Evolutionary conservation across 64 coral and sea anemone genomes (phyloP).

Genomic region (Montipora cactus): DNA sequence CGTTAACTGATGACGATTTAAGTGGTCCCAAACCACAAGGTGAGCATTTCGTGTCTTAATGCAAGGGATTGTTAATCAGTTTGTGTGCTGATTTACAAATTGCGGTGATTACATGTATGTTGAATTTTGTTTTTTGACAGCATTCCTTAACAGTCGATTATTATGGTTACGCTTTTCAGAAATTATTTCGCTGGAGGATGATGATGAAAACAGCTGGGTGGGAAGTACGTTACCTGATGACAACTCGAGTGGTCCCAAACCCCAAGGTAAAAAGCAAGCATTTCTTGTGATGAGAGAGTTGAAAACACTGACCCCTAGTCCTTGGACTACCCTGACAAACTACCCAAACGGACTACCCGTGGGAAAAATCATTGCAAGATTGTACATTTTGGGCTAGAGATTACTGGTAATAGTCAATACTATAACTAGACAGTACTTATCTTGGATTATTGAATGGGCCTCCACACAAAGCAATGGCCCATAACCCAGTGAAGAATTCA

Average conservation of each 20-base stretch:
- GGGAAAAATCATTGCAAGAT: too few relatives aligned
- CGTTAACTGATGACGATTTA: neutral
- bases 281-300: too few relatives aligned
- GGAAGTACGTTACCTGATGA: neutral
- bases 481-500: too few relatives aligned
- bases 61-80: neutral
- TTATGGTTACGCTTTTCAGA: neutral
- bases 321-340: too few relatives aligned
- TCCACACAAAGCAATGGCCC: too few relatives aligned
- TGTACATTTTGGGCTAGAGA: too few relatives aligned
- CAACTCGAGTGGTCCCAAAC: neutral
- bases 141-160: neutral
- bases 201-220: neutral
- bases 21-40: neutral
- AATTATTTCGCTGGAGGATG: neutral
- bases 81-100: neutral
- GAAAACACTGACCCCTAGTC: too few relatives aligned
- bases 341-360: too few relatives aligned
- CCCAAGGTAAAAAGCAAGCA: neutral
- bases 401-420: too few relatives aligned
- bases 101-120: neutral
- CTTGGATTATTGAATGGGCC: too few relatives aligned
- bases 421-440: too few relatives aligned
- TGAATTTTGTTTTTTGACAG: neutral
- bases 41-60: neutral